Conservation (phyloP, 2,113 vertebrate species). For the Dolichotis patagonum region DNA sequence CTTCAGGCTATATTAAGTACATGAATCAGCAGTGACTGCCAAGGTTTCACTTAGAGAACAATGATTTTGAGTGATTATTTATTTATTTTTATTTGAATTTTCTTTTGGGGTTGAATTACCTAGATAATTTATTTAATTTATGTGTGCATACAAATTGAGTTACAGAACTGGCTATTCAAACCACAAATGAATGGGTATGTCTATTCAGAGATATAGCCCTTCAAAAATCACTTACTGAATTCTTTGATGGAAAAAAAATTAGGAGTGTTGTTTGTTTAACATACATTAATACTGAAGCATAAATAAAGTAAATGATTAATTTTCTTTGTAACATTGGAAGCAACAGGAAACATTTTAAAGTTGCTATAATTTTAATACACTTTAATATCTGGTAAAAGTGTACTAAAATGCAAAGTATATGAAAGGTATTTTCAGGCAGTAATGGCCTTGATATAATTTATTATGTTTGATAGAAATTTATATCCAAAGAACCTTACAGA, state of each 20-base stretch:
- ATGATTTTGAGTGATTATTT: not conserved
- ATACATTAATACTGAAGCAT: not conserved
- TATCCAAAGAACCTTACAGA: no score
- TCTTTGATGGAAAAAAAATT: not conserved
- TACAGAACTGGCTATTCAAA: not conserved
- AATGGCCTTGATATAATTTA: not conserved
- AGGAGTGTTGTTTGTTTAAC: not conserved
- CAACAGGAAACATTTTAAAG: conserved; percentile 8
- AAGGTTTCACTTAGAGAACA: conserved; percentile 8
- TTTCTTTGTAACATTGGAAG: not conserved
- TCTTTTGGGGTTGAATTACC: conserved; percentile 8
- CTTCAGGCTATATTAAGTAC: not conserved
- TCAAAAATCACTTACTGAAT: not conserved
- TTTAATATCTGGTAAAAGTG: conserved; percentile 15
- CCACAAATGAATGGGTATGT: not conserved
- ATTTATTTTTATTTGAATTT: conserved; percentile 38
- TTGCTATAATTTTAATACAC: not conserved
- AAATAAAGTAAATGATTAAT: not conserved
- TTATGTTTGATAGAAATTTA: not conserved
- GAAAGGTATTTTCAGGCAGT: not conserved
- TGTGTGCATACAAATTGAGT: not conserved
- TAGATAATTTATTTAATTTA: not conserved
- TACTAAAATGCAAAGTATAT: not conserved
- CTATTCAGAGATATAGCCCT: not conserved
- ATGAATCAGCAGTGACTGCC: not conserved